Evolutionary conservation across 2,888 invertebrate genomes (phyloP), one percentile per base, ranked within the genome.

Genomic region (Bombylius discolor): DNA sequence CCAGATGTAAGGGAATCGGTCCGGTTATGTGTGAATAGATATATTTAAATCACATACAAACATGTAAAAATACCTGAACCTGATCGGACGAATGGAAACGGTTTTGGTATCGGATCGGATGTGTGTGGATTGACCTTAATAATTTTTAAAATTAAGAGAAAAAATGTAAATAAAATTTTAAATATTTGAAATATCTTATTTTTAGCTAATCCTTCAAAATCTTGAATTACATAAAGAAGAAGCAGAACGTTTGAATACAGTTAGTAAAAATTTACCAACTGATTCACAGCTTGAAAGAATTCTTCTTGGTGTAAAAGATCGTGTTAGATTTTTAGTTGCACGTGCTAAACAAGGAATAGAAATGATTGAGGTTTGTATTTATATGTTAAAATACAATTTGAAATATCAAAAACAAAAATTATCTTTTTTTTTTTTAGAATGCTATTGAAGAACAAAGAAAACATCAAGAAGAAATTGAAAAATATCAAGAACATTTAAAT

Each of bases 281-380:
- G 87, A 87, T 71, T 71, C 77, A 47, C 87, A 85, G 65, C 79
- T 68, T 1, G 70, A 71, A 55, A 68, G 71, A 31, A 51, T 67
- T 49, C 64, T 73, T 0, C 68, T 65, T 62, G 69, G 69, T 51
- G 80, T 87, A 65, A 79, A 80, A 63, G 78, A 81, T 51, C 79
- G 83, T 62, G 83, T 89, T 58, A 76, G 79, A 53, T 79, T 80
- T 55, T 76, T 90, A 46, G 69, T 85, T 54, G 76, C 79, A 2
- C 84, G 88, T 66, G 84, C 87, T 1, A 80, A 85, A 54, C 81
- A 84, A 68, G 86, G 87, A 58, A 77, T 81, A 46, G 70, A 68
- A 47, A 71, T 74, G 61, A 69, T 80, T 55, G 75, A 77, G 64
- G 76, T 75, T 42, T 4, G 55, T 55, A 49, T 36, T 9, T 14